Evolutionary conservation across 2,797 vertebrate species (phyloP), one percentile per base, ranked within the genome.

Genomic region (Lagocephalus sceleratus): DNA sequence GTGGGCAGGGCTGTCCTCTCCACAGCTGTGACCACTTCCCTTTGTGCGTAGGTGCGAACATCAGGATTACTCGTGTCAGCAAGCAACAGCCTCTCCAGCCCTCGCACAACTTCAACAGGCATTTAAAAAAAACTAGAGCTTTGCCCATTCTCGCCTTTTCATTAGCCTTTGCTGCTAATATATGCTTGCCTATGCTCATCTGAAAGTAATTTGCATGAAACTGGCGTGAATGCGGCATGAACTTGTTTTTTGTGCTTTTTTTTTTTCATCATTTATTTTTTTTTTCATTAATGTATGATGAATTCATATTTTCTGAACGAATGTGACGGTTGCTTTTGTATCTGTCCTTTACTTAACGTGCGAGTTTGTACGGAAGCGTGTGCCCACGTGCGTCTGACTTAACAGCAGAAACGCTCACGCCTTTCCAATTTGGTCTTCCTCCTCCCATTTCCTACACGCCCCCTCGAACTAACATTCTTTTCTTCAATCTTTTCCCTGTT

Each of bases 401-500:
- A 44, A 20, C 23, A 47, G 68, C 66, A 63, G 63, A 54, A 71
- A 0, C 69, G 58, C 64, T 4, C 75, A 66, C 63, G 66, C 58
- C 71, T 73, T 68, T 64, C 61, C 65, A 32, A 73, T 77, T 75
- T 80, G 20, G 51, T 59, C 61, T 39, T 46, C 54, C 57, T 62
- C 48, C 60, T 57, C 52, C 52, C 47, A 35, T 56, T 73, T 47
- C 46, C 52, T 68, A 56, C 62, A 38, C 43, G 20, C 21, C 54
- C 67, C 48, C 62, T 66, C 67, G 78, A 78, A 79, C 84, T 77
- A 76, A 63, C 68, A 60, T 71, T 79, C 66, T 55, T 66, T 63
- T 70, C 78, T 67, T 55, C 70, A 63, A 50, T 70, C 65, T 63
- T 68, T 75, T 75, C 51, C 67, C 68, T 66, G 32, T 60, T 85